A percentile compares a stretch with the other conserved stretches of the same genome.
Evolutionary conservation across 2,888 invertebrate genomes (phyloP).

Genomic region (Cremastinae sp.): DNA sequence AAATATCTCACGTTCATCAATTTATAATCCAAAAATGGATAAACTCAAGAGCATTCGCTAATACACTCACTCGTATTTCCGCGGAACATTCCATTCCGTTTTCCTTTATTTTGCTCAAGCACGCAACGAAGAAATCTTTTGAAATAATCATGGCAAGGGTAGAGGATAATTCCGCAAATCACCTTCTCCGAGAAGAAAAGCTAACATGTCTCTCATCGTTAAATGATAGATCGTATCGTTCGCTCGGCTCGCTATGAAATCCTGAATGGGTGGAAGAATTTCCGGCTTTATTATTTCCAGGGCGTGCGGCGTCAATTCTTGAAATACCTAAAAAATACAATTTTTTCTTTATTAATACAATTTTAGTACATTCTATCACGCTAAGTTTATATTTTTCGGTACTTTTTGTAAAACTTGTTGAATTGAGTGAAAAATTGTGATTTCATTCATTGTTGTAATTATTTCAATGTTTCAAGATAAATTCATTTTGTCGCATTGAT

Average conservation of each 20-base stretch:
- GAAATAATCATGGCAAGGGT: conserved; percentile 50
- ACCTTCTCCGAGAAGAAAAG: conserved; percentile 71
- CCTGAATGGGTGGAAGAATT: conserved; percentile 72
- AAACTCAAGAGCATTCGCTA: conserved; percentile 39
- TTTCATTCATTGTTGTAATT: too few species aligned
- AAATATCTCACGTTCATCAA: conserved; percentile 1
- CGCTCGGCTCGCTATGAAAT: conserved; percentile 68
- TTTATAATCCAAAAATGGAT: conserved; percentile 6
- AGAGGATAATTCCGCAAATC: conserved; percentile 68
- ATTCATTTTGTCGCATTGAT: too few species aligned
- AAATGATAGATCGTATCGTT: conserved; percentile 74
- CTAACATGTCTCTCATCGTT: conserved; percentile 73
- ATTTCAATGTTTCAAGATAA: too few species aligned
- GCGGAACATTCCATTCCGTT: conserved; percentile 8
- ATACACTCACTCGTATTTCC: conserved; percentile 22
- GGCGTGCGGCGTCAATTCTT: conserved; percentile 72
- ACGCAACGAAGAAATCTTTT: conserved; percentile 4
- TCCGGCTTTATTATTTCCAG: conserved; percentile 75
- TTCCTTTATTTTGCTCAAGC: conserved; percentile 31
- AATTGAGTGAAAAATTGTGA: too few species aligned
- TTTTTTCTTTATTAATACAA: background rate
- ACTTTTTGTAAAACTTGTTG: too few species aligned
- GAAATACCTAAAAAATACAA: conserved; percentile 68
- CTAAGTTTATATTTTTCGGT: too few species aligned
- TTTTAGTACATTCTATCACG: background rate